These are phyloP conservation scores for Drosophila arawakana DNA, from an alignment of 1,140 invertebrate species.

Conservation along the genomic window DNA sequence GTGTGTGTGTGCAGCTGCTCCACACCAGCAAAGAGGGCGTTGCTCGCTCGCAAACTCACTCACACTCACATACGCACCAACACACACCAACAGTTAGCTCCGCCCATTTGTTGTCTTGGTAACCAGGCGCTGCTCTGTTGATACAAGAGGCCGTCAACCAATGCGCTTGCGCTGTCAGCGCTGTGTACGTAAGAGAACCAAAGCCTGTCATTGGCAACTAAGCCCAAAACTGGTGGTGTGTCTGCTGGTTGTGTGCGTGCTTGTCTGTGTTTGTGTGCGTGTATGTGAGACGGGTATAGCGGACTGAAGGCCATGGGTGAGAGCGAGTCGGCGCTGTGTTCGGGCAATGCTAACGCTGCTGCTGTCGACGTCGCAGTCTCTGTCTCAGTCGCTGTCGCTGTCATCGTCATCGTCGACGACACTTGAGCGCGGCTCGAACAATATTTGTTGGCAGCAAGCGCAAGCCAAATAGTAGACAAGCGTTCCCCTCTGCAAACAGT, in stretches of 20 bases:
- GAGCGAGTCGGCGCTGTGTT: constrained; percentile 56
- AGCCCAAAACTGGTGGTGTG: constrained; percentile 33
- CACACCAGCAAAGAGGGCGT: constrained; percentile 51
- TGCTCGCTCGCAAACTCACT: constrained; percentile 30
- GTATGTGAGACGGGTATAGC: constrained; percentile 41
- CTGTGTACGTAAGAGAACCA: constrained; percentile 78
- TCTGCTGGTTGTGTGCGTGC: constrained; percentile 26
- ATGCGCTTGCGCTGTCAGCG: constrained; percentile 69
- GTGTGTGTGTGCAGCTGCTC: constrained; percentile 46
- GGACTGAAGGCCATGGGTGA: constrained; percentile 30
- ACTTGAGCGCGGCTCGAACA: constrained; percentile 84
- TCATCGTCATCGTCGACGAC: constrained; percentile 52
- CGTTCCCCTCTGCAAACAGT: constrained; percentile 85
- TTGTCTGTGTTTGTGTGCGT: constrained; percentile 8
- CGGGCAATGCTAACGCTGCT: constrained; percentile 25
- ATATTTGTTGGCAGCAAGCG: constrained; percentile 84
- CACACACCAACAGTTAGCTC: constrained; percentile 47
- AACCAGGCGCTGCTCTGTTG: constrained; percentile 63
- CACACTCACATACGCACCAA: constrained; percentile 4
- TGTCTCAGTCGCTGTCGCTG: constrained; percentile 17
- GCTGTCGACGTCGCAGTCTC: constrained; percentile 18
- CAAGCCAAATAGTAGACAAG: constrained; percentile 85
- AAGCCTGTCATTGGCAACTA: constrained; percentile 63
- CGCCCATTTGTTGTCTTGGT: constrained; percentile 66
- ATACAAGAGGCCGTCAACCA: constrained; percentile 69